Conservation (phyloP, 1,140 invertebrate species). For the Papilio helenus region DNA sequence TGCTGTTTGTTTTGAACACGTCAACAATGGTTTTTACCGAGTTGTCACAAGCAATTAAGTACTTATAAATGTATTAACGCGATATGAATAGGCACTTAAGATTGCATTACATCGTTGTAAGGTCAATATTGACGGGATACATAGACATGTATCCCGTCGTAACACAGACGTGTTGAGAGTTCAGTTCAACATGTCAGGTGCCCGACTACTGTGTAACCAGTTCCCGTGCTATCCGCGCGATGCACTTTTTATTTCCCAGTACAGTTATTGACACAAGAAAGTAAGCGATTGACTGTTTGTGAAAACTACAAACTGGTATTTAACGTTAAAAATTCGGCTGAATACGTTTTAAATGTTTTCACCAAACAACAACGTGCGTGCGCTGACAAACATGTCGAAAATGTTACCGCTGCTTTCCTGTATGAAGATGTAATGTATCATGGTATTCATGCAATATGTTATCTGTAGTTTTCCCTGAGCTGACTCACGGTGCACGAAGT, state of each 20-base stretch:
- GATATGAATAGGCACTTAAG: not conserved
- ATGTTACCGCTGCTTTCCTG: not conserved
- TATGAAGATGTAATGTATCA: not conserved
- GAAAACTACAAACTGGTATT: not conserved
- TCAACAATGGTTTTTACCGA: conserved; percentile 2
- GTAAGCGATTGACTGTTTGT: not conserved
- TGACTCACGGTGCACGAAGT: not conserved
- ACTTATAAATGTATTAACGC: not conserved
- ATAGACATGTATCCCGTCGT: too few relatives aligned
- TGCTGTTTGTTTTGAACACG: not conserved
- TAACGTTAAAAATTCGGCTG: too few relatives aligned
- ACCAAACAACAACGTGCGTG: not conserved
- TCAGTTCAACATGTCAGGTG: not conserved
- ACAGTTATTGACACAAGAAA: not conserved
- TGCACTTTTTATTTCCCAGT: conserved; percentile 4
- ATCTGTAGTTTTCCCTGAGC: not conserved
- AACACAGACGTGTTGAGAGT: not conserved
- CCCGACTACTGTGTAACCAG: not conserved
- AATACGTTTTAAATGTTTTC: too few relatives aligned
- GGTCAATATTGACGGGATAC: not conserved
- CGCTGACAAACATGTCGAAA: not conserved
- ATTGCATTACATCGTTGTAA: not conserved
- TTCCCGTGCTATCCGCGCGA: not conserved
- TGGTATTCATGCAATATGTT: not conserved
- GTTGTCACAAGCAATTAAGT: not conserved